Conservation (phyloP, 1,140 invertebrate genomes). For the Nasonia vitripennis region DNA sequence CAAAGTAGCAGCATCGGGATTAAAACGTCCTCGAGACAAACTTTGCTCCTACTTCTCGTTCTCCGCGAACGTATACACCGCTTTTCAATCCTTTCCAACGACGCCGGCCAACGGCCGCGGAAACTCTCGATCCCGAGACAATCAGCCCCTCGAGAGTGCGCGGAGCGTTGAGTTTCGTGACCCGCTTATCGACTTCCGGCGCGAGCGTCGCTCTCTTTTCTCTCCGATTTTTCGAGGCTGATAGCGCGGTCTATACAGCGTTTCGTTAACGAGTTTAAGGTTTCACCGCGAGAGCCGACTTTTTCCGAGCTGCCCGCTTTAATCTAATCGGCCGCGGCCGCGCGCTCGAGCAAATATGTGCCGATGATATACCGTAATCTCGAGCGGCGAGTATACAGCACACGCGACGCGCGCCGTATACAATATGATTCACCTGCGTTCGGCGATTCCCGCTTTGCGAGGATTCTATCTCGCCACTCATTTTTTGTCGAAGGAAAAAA, state of each 20-base stretch:
- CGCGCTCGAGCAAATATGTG: slow-evolving; percentile 47
- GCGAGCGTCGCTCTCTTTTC: background rate
- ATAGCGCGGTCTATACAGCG: background rate
- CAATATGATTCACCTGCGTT: slow-evolving; percentile 11
- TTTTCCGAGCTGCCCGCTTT: background rate
- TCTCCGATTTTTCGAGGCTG: background rate
- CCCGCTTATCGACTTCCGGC: background rate
- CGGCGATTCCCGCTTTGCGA: background rate
- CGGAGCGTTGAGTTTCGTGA: background rate
- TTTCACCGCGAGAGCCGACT: slow-evolving; percentile 11
- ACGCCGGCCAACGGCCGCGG: too few species aligned
- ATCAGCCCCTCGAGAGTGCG: too few species aligned
- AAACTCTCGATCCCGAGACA: too few species aligned
- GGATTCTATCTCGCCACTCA: background rate
- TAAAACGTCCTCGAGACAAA: background rate
- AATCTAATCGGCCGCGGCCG: slow-evolving; percentile 47
- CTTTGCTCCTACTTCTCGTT: too few species aligned
- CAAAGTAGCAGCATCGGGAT: background rate
- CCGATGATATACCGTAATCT: slow-evolving; percentile 35
- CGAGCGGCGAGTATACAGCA: background rate
- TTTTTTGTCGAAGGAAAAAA: background rate
- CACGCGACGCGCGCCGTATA: too few species aligned
- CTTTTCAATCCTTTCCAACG: too few species aligned
- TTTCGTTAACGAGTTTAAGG: slow-evolving; percentile 5
- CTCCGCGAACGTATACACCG: too few species aligned